Conservation (phyloP, 1,140 invertebrate species). For the Zelostemma sp. region DNA sequence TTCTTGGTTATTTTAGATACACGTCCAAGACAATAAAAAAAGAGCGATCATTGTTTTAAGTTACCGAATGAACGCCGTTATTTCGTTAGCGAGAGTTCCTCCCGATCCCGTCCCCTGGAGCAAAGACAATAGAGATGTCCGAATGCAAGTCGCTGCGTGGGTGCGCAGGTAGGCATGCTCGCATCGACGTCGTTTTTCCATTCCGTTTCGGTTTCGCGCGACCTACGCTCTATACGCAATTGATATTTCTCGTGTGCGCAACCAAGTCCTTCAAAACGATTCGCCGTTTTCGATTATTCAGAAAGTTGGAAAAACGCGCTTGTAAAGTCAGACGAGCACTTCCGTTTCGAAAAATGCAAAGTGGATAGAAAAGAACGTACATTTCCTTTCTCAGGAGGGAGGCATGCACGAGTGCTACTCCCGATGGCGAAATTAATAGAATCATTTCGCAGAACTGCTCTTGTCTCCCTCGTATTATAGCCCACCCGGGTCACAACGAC, state of each 20-base stretch:
- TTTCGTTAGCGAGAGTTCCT: constrained; percentile 36
- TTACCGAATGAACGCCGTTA: constrained; percentile 34
- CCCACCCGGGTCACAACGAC: constrained; percentile 28
- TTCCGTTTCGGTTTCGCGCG: constrained; percentile 41
- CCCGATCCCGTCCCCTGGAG: constrained; percentile 26
- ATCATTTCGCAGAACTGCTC: constrained; percentile 64
- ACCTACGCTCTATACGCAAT: constrained; percentile 45
- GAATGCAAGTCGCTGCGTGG: constrained; percentile 52
- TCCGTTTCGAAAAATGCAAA: background rate
- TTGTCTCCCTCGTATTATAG: constrained; percentile 30
- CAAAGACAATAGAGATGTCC: constrained; percentile 57
- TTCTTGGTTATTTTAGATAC: no score
- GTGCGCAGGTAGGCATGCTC: constrained; percentile 26
- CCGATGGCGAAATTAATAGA: constrained; percentile 70
- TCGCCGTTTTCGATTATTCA: constrained; percentile 5
- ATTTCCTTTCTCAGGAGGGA: constrained; percentile 36
- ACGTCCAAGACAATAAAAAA: background rate
- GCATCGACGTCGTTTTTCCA: constrained; percentile 31
- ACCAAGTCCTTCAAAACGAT: constrained; percentile 34
- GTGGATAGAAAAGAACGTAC: background rate
- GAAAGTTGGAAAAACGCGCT: constrained; percentile 10
- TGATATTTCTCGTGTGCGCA: constrained; percentile 39
- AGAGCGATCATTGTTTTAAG: background rate
- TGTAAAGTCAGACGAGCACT: background rate
- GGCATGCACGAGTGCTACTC: constrained; percentile 66